Percentiles rank a stretch among this genome's conserved stretches.
phyloP scores from a whole-genome alignment of 2,888 invertebrate species.

The Muscina levida region DNA sequence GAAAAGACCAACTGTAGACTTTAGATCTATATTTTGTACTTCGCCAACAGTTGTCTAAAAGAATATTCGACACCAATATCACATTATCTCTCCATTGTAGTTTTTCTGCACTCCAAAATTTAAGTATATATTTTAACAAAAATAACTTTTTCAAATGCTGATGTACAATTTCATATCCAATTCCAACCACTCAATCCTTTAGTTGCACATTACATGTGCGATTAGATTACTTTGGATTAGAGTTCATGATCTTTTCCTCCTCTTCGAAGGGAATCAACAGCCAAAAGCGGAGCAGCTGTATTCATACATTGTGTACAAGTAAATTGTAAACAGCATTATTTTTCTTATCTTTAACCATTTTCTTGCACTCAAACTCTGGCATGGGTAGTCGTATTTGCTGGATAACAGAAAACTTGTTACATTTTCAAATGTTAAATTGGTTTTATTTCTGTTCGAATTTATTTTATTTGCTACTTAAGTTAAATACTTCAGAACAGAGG shows the following conservation, averaged over 20 bases:
- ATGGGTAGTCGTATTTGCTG: conserved; percentile 4
- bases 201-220: conserved; percentile 7
- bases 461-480: no score
- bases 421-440: no score
- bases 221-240: conserved; percentile 41
- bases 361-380: no score
- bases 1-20: no score
- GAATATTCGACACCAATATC: conserved; percentile 32
- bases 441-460: no score
- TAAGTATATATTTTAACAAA: no score
- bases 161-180: neutral
- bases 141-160: no score
- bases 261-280: neutral
- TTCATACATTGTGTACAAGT: no score
- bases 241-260: conserved; percentile 30
- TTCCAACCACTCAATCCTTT: neutral
- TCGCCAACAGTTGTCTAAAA: no score
- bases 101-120: conserved; percentile 7
- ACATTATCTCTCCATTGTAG: neutral
- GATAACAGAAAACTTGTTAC: neutral
- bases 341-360: conserved; percentile 27
- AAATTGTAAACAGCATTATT: conserved; percentile 31
- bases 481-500: no score
- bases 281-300: neutral
- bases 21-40: no score